Percentiles rank a stretch among this genome's conserved stretches.
These are phyloP conservation scores for Aromia moschata DNA, from an alignment of 2,888 invertebrate species.

Conservation along the genomic window DNA sequence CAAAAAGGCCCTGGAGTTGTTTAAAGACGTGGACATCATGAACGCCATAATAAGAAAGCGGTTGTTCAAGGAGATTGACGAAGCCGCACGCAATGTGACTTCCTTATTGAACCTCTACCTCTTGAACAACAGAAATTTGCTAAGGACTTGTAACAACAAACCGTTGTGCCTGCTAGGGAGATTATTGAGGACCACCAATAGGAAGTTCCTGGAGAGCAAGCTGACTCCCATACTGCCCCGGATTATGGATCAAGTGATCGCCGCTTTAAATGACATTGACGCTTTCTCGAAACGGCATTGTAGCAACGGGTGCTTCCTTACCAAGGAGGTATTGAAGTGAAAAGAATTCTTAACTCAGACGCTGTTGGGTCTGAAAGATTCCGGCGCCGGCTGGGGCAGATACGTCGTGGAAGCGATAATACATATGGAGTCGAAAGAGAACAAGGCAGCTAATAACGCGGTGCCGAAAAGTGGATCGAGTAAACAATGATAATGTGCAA, in stretches of 20 bases:
- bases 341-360: not conserved
- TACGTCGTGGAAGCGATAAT: not conserved
- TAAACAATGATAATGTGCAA: not conserved
- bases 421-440: not conserved
- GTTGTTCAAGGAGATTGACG: not conserved
- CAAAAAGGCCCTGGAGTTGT: not conserved
- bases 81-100: not conserved
- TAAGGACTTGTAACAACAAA: constrained; percentile 10
- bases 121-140: constrained; percentile 11
- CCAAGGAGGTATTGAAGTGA: constrained; percentile 10
- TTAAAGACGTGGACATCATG: constrained; percentile 24
- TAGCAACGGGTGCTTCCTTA: constrained; percentile 23
- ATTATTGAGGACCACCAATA: constrained; percentile 6
- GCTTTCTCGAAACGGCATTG: constrained; percentile 4
- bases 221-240: constrained; percentile 12
- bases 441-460: not conserved
- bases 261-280: constrained; percentile 1
- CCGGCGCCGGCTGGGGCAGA: not conserved
- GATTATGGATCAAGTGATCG: constrained; percentile 1
- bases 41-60: not conserved
- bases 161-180: constrained; percentile 11
- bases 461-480: not conserved
- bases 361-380: not conserved
- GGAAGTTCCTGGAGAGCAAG: constrained; percentile 9
- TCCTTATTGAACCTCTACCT: constrained; percentile 25